These are phyloP conservation scores for Enteromius unitaeniatus DNA, from an alignment of 2,797 vertebrate species.

Conservation along the genomic window DNA sequence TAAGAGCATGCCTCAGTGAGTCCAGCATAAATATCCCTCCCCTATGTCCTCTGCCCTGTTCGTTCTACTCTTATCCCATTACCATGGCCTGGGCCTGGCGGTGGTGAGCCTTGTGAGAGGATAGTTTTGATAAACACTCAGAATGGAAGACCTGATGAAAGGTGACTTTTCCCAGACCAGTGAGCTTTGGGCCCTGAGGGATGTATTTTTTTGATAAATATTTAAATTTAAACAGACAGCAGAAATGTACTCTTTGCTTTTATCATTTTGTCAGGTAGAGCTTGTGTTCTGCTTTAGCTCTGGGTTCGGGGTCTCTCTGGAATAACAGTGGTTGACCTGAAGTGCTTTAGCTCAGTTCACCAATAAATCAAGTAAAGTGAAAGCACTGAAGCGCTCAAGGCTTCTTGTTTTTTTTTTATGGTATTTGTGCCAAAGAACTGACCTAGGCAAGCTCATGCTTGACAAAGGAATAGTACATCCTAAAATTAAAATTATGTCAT, in stretches of 20 bases:
- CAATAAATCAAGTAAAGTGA: conserved; percentile 45
- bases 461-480: not conserved
- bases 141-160: conserved; percentile 54
- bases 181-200: conserved; percentile 13
- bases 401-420: conserved; percentile 14
- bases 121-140: conserved; percentile 47
- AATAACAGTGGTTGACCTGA: conserved; percentile 31
- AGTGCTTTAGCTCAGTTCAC: conserved; percentile 38
- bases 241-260: conserved; percentile 27
- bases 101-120: not conserved
- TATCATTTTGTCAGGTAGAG: conserved; percentile 19
- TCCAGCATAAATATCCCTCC: conserved; percentile 36
- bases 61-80: conserved; percentile 26
- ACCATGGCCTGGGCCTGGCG: not conserved
- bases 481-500: conserved; percentile 7
- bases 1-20: conserved; percentile 63
- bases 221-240: conserved; percentile 28
- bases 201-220: conserved; percentile 30
- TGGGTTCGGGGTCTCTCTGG: not conserved
- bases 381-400: conserved; percentile 31
- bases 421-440: conserved; percentile 11
- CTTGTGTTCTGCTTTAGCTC: not conserved
- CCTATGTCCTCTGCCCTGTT: conserved; percentile 21
- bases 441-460: conserved; percentile 32
- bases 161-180: conserved; percentile 47